Base-by-base conservation (phyloP, 2,797 vertebrate species). In the Limnodromus scolopaceus region DNA sequence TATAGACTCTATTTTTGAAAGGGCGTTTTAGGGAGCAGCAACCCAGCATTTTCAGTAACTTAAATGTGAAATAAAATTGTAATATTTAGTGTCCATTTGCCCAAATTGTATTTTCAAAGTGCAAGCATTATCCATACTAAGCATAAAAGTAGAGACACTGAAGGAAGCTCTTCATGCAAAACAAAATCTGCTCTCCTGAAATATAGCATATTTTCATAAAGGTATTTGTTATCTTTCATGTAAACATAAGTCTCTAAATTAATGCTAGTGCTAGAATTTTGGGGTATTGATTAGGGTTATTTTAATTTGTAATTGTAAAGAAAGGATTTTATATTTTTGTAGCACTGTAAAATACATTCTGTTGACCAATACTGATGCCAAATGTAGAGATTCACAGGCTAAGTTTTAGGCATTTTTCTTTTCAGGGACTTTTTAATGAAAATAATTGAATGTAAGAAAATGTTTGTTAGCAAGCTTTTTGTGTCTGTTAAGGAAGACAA, bases 61-160 rank as follows among this genome's bases (percentile, higher is more conserved):
- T 95, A 92, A 96, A 97, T 86, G 61, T 92, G 90, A 97, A 96
- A 94, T 48, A 87, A 92, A 96, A 91, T 92, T 92, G 27, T 92
- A 93, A 58, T 51, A 81, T 78, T 93, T 94, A 85, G 77, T 78
- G 57, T 95, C 64, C 75, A 4, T 91, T 93, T 95, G n/a, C 57
- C 60, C 71, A 87, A 84, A 90, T 95, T 81, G 58, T 91, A 82
- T 96, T 95, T 96, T 84, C 55, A 91, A 95, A 96, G 66, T 87
- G 34, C 64, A 97, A 92, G 9, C 54, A 78, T 41, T 91, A 45
- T 74, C 60, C 61, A 70, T 88, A 81, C 27, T 89, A 93, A 92
- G 12, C 78, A 55, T 89, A 95, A 96, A 92, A 39, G 11, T 92
- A 81, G 78, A 81, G 61, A 86, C 15, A 75, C n/a, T 95, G 95